A percentile compares a stretch with the other conserved stretches of the same genome.
These are phyloP conservation scores for Lateolabrax maculatus DNA, from an alignment of 2,797 vertebrate genomes.

Conservation along the genomic window DNA sequence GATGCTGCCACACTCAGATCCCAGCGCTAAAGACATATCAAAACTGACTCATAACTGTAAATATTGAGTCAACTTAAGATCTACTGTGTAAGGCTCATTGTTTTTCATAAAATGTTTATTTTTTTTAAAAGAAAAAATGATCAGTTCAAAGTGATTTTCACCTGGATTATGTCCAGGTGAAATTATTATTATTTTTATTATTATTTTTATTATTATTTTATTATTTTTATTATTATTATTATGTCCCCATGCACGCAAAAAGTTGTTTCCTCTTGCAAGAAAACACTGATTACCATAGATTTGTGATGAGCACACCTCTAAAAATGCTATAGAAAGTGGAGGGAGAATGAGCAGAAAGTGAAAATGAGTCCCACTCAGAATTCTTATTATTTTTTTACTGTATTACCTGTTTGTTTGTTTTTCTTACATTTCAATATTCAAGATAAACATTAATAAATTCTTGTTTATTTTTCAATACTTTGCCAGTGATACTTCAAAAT, in stretches of 20 bases:
- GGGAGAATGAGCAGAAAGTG: neutral
- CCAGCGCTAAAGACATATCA: constrained; percentile 31
- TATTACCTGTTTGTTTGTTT: neutral
- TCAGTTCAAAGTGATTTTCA: neutral
- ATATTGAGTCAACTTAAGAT: constrained; percentile 37
- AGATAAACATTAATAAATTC: neutral
- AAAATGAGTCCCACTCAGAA: neutral
- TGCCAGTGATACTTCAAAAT: neutral
- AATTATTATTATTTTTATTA: too few species aligned
- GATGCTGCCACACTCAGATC: constrained; percentile 64
- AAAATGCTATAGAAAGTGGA: neutral
- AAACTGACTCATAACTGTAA: constrained; percentile 47
- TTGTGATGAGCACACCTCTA: neutral
- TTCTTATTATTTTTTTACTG: too few species aligned
- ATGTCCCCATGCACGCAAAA: neutral
- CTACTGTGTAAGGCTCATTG: neutral
- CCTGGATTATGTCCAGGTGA: too few species aligned
- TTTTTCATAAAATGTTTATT: constrained; percentile 5
- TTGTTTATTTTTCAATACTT: neutral
- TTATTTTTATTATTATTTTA: too few species aligned
- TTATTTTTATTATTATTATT: too few species aligned
- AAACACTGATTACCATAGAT: constrained; percentile 18
- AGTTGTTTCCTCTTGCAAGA: constrained; percentile 19
- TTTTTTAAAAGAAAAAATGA: neutral
- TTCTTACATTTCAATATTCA: neutral